Evolutionary conservation across 1,140 invertebrate species (phyloP).

Genomic region (Galendromus occidentalis): DNA sequence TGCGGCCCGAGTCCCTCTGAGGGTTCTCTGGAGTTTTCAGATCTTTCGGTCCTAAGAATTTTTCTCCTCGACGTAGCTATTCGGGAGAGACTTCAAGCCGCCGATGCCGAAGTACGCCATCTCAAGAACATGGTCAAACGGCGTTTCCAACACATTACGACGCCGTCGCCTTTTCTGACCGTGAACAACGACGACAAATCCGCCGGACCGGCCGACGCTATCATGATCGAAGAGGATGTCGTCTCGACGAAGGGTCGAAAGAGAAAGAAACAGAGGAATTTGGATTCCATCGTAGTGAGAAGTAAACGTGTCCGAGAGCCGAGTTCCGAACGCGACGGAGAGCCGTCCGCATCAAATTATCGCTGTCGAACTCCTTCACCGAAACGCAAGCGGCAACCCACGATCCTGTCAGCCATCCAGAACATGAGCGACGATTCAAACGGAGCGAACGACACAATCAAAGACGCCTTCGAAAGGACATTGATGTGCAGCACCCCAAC

Average conservation of each 20-base stretch:
- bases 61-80: neutral
- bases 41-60: neutral
- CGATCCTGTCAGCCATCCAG: neutral
- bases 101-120: neutral
- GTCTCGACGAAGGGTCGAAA: too few species aligned
- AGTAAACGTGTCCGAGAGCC: neutral
- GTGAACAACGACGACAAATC: neutral
- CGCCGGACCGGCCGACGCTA: neutral
- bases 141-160: neutral
- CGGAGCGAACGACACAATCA: neutral
- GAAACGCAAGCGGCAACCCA: neutral
- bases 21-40: too few species aligned
- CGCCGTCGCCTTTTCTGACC: neutral
- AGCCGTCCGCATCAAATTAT: too few species aligned
- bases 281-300: neutral
- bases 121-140: neutral
- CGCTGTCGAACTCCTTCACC: neutral
- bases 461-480: neutral
- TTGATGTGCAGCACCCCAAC: conserved; percentile 2
- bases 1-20: neutral
- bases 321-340: neutral
- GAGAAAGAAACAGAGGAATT: neutral
- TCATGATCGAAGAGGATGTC: neutral
- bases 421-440: conserved; percentile 6
- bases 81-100: neutral